Base-by-base conservation (phyloP, 2,113 vertebrate genomes). In the Hippocampus zosterae region DNA sequence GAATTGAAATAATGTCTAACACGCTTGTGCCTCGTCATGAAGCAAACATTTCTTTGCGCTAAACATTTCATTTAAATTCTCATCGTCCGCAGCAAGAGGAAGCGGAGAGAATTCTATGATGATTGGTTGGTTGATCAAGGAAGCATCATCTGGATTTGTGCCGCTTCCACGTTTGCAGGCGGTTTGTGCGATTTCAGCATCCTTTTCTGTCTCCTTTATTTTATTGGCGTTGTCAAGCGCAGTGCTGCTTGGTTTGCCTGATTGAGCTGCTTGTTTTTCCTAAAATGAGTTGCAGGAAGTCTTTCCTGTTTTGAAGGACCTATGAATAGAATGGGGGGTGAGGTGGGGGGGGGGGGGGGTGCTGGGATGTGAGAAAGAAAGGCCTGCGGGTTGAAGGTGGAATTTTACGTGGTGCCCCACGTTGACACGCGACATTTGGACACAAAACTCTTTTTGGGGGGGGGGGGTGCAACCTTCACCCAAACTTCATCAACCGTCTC, bases 251-350 rank as follows among this genome's bases (percentile, higher is more conserved):
- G 42, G 33, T 42, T 37, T 70, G 77, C 82, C 80, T 82, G 84
- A 88, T 88, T 88, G 56, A 79, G 67, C 85, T 76, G 81, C 84
- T 87, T 88, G 85, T 87, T 88, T 88, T 91, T 89, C 83, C 85
- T 88, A 81, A 89, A 91, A 88, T 83, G 85, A 90, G 82, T 75
- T 55, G 82, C 87, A 91, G 86, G 89, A 92, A 88, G 88, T 84
- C 74, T 75, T 91, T 92, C 92, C 92, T 92, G 91, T 92, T 92
- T 87, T 91, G 79, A 85, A 89, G 42, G 68, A 74, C 78, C 87
- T 89, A 88, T 87, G 80, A 89, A 88, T 92, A 91, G 84, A 81
- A 80, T 60, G 70, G 67, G 67, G 33, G 0, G 5, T n/a, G n/a
- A n/a, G n/a, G n/a, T n/a, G n/a, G 63, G 70, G 67, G 67, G 33